Evolutionary conservation across 2,113 vertebrate genomes (phyloP), one percentile per base, ranked within the genome.

Genomic region (Paramormyrops kingsleyae): DNA sequence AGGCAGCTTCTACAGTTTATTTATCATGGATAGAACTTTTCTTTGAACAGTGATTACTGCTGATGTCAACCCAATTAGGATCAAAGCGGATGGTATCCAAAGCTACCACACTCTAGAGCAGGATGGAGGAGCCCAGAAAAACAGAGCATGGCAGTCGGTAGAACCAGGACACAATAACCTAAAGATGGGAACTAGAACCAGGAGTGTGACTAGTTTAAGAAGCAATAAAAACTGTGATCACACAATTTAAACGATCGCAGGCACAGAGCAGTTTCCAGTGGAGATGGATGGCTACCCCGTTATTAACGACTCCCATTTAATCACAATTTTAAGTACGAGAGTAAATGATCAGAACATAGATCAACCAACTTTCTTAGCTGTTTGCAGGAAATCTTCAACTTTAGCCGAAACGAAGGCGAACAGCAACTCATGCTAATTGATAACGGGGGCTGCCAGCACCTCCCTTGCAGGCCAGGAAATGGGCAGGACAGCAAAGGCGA

Each of bases 401-500:
- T 95, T 92, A 95, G 95, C 94, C 95, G 92, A 95, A 95, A 93
- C 93, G 93, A 92, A 95, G 95, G 95, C 94, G 94, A 95, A 95
- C 17, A 13, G 31, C 6, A 44, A 53, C 85, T 77, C 70, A 88
- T 90, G 74, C 31, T 88, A 56, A 88, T 88, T 56, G 50, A 62
- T 95, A 95, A 94, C 94, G 95, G 92, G 93, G 93, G 59, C 21
- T 59, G 86, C 66, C 86, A 80, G 42, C 66, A 15, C 49, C 52
- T 92, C 94, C 93, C 94, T 94, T 94, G 95, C 94, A 91, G 92
- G 89, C 91, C 90, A 91, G 92, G 89, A 90, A 86, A 91, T 90
- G 95, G 95, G 96, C 96, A 95, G 92, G 89, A 93, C 91, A 94
- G 95, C 94, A 95, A 97, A 97, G 95, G 91, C 92, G 90, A 91